Conservation (phyloP, 2,113 vertebrate species). For the Channa argus region DNA sequence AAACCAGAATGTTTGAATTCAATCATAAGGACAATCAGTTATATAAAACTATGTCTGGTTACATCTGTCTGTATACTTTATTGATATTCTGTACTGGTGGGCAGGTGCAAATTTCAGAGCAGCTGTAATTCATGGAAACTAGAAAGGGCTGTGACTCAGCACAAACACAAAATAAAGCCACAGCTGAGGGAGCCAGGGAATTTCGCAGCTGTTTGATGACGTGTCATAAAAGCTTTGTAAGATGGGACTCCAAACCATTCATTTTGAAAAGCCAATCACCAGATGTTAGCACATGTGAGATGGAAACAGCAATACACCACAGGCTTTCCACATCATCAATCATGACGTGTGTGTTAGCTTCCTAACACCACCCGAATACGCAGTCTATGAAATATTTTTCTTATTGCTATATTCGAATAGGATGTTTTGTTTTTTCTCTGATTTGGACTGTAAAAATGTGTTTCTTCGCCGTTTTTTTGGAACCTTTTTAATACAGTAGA, state of each 20-base stretch:
- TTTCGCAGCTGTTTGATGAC: slow-evolving; percentile 54
- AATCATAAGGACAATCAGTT: too few species aligned
- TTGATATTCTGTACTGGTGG: background rate
- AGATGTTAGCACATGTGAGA: slow-evolving; percentile 43
- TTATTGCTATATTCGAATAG: background rate
- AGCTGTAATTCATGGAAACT: background rate
- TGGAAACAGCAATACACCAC: slow-evolving; percentile 22
- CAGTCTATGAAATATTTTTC: background rate
- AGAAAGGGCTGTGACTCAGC: slow-evolving; percentile 6
- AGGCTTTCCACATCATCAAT: slow-evolving; percentile 33
- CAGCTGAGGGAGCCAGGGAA: background rate
- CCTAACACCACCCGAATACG: background rate
- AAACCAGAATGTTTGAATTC: too few species aligned
- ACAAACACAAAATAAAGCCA: background rate
- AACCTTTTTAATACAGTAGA: background rate
- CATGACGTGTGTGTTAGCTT: background rate
- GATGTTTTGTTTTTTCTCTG: background rate
- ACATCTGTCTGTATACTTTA: too few species aligned
- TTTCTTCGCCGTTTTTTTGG: too few species aligned
- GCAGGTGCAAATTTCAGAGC: slow-evolving; percentile 5
- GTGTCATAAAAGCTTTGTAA: slow-evolving; percentile 11
- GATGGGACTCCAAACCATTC: background rate
- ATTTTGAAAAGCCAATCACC: slow-evolving; percentile 29
- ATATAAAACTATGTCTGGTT: too few species aligned
- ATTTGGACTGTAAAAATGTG: background rate